Conservation (phyloP, 2,888 invertebrate species). For the Pegoplata infirma region DNA sequence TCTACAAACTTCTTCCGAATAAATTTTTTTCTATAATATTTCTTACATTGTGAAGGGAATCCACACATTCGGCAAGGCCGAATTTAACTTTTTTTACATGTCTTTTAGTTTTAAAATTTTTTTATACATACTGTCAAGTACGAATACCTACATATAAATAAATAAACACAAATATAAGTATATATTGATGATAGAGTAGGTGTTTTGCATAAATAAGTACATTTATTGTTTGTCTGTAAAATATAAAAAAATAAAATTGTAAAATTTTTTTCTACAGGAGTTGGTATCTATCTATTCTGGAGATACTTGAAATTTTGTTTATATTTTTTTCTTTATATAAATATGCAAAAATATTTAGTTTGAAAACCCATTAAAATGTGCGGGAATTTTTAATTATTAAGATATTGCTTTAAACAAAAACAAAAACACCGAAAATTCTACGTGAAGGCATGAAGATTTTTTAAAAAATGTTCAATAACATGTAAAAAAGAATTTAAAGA, state of each 20-base stretch:
- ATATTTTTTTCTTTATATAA: conserved; percentile 8
- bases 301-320: conserved; percentile 21
- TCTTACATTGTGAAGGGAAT: no score
- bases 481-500: neutral
- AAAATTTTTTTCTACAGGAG: conserved; percentile 7
- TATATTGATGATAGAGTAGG: conserved; percentile 40
- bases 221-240: conserved; percentile 7
- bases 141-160: conserved; percentile 29
- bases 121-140: conserved; percentile 13
- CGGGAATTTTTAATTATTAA: conserved; percentile 59
- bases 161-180: neutral
- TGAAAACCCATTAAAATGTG: conserved; percentile 50
- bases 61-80: no score
- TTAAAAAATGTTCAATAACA: no score
- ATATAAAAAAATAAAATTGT: conserved; percentile 19
- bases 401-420: conserved; percentile 14
- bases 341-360: conserved; percentile 47
- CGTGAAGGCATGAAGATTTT: neutral
- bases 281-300: neutral
- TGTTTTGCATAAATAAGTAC: conserved; percentile 51
- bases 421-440: neutral
- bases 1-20: no score
- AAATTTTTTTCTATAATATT: no score
- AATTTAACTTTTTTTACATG: no score
- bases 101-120: neutral